These are phyloP conservation scores for Loripinus fragilis DNA, from an alignment of 2,888 invertebrate genomes.

Conservation along the genomic window DNA sequence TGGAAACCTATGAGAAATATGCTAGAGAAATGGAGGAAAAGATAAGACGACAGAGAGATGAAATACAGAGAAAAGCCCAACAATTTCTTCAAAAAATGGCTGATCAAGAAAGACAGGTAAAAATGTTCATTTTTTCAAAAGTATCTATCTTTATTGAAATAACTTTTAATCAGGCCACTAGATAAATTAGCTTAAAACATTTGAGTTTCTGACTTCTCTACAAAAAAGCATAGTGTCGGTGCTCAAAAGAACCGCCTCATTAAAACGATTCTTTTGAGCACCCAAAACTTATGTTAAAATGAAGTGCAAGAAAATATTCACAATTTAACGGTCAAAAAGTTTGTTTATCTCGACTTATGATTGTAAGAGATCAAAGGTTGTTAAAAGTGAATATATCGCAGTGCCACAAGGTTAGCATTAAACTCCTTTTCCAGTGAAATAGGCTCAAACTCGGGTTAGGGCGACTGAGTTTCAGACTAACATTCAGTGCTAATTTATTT, in stretches of 20 bases:
- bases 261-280: no score
- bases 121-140: not conserved
- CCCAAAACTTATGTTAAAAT: no score
- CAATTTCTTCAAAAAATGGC: conserved; percentile 35
- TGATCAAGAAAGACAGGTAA: conserved; percentile 41
- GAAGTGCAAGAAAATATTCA: no score
- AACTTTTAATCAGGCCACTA: not conserved
- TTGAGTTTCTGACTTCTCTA: not conserved
- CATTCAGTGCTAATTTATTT: no score
- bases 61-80: conserved; percentile 37
- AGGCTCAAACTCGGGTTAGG: no score
- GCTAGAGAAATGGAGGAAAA: conserved; percentile 39
- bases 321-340: no score
- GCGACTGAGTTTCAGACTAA: no score
- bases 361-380: no score
- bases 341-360: no score
- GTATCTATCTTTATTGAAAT: not conserved
- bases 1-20: conserved; percentile 46
- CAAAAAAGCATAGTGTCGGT: not conserved
- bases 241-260: not conserved
- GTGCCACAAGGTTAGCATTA: no score
- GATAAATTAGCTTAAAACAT: not conserved
- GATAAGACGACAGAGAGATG: conserved; percentile 37
- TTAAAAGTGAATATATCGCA: no score
- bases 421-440: no score